Evolutionary conservation across 53 echinoderm and acorn worm species (phyloP), one percentile per base, ranked within the genome.

Genomic region (Zoroaster sp.): DNA sequence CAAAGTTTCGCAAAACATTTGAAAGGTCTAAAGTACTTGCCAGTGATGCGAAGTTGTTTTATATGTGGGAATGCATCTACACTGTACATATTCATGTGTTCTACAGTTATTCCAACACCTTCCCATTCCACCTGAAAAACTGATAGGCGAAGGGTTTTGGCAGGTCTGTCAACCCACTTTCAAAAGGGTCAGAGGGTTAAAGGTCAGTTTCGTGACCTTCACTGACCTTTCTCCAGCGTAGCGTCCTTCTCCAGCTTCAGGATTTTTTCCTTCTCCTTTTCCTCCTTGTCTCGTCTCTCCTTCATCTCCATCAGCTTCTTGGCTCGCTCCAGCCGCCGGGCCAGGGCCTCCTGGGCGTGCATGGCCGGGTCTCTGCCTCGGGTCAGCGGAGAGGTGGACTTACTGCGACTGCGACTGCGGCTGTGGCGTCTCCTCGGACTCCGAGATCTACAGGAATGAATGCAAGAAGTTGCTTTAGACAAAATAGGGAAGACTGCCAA

Each of bases 291-390:
- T 67, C 92, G 83, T 59, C 91, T 88, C 83, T 94, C 95, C 76
- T 89, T 95, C 88, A 93, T 92, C 34, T 95, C 93, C 76, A 93
- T 93, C 69, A 97, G 79, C 83, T 97, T 95, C 76, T 95, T 96
- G 79, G 99, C 99, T 34, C 94, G 70, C 79, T 98, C 99, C 54
- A 98, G 83, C 40, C 95, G 80, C 23, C 96, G 81, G 15, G 96
- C 90, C 70, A 98, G 78, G 51, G 91, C 91, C 87, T 98, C 99
- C 86, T 98, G 99, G 35, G 99, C 96, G 45, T 95, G 91, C 91
- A 98, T 94, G 20, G 99, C 99, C 10, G 94, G 76, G 85, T 98
- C 98, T 49, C 88, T 36, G 34, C 69, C 89, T 17, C 88, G 79
- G 44, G 72, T 70, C 45, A 86, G 17, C 2, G 80, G 78, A 3